Conservation (phyloP, 2,797 vertebrate species). For the Hippopotamyrus pictus region DNA sequence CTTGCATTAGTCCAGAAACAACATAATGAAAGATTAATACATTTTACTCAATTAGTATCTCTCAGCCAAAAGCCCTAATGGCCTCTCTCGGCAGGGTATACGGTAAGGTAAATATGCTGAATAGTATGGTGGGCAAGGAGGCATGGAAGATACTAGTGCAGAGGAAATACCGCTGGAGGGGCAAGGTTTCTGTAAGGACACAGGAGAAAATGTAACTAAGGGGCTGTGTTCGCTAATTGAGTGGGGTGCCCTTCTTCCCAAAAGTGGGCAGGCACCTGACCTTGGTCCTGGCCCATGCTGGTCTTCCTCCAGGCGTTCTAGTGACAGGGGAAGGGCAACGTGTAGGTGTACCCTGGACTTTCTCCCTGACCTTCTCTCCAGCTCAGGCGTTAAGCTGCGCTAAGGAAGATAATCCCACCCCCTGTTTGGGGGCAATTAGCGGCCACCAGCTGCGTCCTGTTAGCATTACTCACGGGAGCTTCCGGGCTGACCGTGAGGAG, state of each 20-base stretch:
- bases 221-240: not conserved
- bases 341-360: not conserved
- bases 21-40: conserved; percentile 9
- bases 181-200: not conserved
- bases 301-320: not conserved
- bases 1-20: not conserved
- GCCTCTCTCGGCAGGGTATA: not conserved
- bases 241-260: not conserved
- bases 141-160: not conserved
- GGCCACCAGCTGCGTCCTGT: not conserved
- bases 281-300: not conserved
- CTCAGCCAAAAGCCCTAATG: not conserved
- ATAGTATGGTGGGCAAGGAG: not conserved
- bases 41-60: conserved; percentile 5
- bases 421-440: not conserved
- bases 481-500: not conserved
- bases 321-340: not conserved
- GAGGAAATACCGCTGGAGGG: not conserved
- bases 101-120: not conserved
- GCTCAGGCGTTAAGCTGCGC: not conserved
- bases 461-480: not conserved
- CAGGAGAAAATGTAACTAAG: not conserved
- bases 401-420: not conserved
- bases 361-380: not conserved
- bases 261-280: not conserved